Evolutionary conservation across 2,797 vertebrate genomes (phyloP).

Genomic region (Chanos chanos): DNA sequence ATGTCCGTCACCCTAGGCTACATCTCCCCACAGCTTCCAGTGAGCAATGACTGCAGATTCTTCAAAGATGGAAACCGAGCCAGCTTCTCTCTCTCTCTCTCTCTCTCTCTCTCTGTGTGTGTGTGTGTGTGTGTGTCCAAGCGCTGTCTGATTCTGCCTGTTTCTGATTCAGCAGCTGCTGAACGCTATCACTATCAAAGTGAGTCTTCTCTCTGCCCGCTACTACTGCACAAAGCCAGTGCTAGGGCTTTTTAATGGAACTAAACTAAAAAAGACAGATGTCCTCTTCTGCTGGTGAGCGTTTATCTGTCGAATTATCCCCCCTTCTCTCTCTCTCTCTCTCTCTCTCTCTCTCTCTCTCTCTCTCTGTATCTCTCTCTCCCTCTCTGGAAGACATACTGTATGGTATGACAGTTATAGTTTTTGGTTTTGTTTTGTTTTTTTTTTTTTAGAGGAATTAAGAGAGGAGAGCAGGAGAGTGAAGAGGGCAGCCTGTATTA

Average conservation of each 20-base stretch:
- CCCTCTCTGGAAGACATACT: slow-evolving; percentile 66
- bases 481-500: slow-evolving; percentile 67
- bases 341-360: slow-evolving; percentile 68
- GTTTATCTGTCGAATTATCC: slow-evolving; percentile 73
- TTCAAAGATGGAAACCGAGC: slow-evolving; percentile 51
- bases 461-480: slow-evolving; percentile 72
- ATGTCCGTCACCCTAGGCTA: slow-evolving; percentile 73
- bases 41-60: slow-evolving; percentile 69
- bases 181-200: slow-evolving; percentile 72
- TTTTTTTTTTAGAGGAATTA: slow-evolving; percentile 80
- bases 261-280: slow-evolving; percentile 48
- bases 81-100: slow-evolving; percentile 47
- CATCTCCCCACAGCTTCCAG: slow-evolving; percentile 72
- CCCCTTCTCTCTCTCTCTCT: slow-evolving; percentile 67
- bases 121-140: not conserved
- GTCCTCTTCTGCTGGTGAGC: slow-evolving; percentile 65
- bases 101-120: not conserved
- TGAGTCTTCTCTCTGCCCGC: slow-evolving; percentile 68
- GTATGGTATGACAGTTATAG: slow-evolving; percentile 77
- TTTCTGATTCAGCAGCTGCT: slow-evolving; percentile 71
- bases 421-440: too few relatives aligned
- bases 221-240: slow-evolving; percentile 73
- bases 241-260: slow-evolving; percentile 72
- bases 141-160: slow-evolving; percentile 15
- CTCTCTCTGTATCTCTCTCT: slow-evolving; percentile 68